Evolutionary conservation across 2,113 vertebrate species (phyloP).

Genomic region (Donacobius atricapilla): DNA sequence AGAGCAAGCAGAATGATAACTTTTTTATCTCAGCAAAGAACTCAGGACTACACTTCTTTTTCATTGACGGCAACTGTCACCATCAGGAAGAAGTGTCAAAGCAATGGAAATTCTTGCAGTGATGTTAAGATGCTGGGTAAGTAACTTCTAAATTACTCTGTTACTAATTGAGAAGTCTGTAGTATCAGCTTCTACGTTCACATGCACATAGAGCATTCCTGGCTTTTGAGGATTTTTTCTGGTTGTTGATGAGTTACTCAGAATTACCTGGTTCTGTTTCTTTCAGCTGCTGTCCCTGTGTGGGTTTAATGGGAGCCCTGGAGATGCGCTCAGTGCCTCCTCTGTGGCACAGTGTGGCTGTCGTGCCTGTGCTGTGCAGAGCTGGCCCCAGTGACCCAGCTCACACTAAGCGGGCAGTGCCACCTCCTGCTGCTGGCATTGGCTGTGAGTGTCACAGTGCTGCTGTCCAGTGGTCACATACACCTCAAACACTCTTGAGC

Average conservation of each 20-base stretch:
- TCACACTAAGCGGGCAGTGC: not conserved
- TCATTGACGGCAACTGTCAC: not conserved
- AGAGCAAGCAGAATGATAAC: not conserved
- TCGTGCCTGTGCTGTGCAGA: not conserved
- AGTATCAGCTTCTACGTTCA: not conserved
- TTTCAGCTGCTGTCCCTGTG: not conserved
- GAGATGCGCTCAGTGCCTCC: accelerated
- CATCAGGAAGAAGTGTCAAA: not conserved
- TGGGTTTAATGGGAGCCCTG: not conserved
- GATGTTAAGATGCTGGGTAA: not conserved
- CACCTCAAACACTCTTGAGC: not conserved
- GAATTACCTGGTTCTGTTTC: not conserved
- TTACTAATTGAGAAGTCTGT: not conserved
- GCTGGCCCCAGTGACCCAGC: not conserved
- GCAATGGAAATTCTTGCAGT: not conserved
- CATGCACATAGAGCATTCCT: not conserved
- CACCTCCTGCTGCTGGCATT: not conserved
- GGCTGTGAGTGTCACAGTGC: not conserved
- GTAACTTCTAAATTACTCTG: not conserved
- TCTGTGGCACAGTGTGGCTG: accelerated
- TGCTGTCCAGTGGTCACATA: accelerated
- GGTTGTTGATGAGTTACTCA: not conserved
- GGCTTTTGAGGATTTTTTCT: not conserved
- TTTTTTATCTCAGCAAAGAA: not conserved
- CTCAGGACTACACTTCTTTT: not conserved